A percentile compares a stretch with the other conserved stretches of the same genome.
Conservation (phyloP, 2,888 invertebrate species). For the Salpingus planirostris region DNA sequence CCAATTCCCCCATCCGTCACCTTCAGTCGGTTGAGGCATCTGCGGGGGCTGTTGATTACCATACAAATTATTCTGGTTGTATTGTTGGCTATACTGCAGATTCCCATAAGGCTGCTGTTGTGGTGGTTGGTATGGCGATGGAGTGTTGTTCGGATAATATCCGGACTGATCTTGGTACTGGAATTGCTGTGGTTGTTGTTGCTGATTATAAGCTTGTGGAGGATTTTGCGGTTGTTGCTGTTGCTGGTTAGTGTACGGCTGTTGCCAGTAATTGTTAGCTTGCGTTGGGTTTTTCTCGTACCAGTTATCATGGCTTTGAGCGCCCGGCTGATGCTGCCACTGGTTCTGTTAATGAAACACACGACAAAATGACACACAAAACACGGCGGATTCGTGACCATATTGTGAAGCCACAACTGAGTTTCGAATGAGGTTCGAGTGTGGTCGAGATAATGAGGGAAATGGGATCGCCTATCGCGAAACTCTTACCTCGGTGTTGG, state of each 20-base stretch:
- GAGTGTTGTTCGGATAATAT: conserved; percentile 32
- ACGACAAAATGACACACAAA: conserved; percentile 1
- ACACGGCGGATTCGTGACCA: background rate
- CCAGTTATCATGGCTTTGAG: conserved; percentile 36
- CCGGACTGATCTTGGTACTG: conserved; percentile 12
- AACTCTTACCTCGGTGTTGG: conserved; percentile 31
- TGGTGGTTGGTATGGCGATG: conserved; percentile 11
- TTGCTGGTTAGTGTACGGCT: conserved; percentile 1
- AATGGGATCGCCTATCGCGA: no score
- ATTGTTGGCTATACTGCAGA: conserved; percentile 28
- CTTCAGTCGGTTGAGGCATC: conserved; percentile 18
- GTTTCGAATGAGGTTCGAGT: no score
- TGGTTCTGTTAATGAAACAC: conserved; percentile 24
- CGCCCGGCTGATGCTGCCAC: conserved; percentile 43
- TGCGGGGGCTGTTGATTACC: conserved; percentile 25
- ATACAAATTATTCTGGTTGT: conserved; percentile 20
- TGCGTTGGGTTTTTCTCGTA: conserved; percentile 31
- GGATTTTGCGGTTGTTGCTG: background rate
- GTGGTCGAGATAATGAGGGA: no score
- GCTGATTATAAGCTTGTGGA: conserved; percentile 16
- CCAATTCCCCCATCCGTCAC: conserved; percentile 44
- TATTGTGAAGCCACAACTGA: background rate
- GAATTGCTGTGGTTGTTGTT: conserved; percentile 16
- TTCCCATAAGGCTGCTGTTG: conserved; percentile 19
- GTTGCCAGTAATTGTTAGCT: conserved; percentile 25